Percentiles rank a stretch among this genome's conserved stretches.
Evolutionary conservation across 2,888 invertebrate species (phyloP).

Genomic region (Drosophila lacicola): DNA sequence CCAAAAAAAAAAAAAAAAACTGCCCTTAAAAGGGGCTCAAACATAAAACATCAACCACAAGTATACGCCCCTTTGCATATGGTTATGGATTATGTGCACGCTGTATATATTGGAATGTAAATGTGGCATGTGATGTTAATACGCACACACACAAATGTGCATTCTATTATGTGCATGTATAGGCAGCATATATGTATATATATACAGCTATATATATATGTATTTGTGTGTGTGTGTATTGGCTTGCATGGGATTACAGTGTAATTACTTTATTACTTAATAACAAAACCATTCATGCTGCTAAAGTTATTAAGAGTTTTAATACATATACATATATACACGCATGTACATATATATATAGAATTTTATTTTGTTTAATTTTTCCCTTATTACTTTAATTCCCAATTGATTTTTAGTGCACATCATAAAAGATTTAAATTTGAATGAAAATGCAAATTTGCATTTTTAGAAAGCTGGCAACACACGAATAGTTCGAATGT

Average conservation of each 20-base stretch:
- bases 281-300: constrained; percentile 78
- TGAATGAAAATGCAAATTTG: neutral
- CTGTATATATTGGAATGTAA: constrained; percentile 43
- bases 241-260: constrained; percentile 65
- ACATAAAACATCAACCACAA: constrained; percentile 16
- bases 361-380: constrained; percentile 19
- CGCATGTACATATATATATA: too few species aligned
- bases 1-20: too few species aligned
- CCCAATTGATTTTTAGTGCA: constrained; percentile 54
- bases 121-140: constrained; percentile 42
- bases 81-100: constrained; percentile 12
- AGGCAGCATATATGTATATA: neutral
- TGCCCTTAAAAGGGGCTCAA: neutral
- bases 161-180: neutral
- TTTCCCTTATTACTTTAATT: constrained; percentile 32
- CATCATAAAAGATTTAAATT: constrained; percentile 26
- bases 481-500: neutral
- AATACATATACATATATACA: neutral
- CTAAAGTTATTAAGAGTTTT: constrained; percentile 66
- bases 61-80: constrained; percentile 1
- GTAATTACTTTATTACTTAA: constrained; percentile 81
- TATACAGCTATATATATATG: constrained; percentile 9
- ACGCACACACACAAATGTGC: constrained; percentile 9
- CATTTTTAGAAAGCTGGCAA: neutral
- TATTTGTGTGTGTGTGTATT: constrained; percentile 26